A percentile compares a stretch with the other conserved stretches of the same genome.
Conservation (phyloP, 2,113 vertebrate species). For the Narcine bancroftii region DNA sequence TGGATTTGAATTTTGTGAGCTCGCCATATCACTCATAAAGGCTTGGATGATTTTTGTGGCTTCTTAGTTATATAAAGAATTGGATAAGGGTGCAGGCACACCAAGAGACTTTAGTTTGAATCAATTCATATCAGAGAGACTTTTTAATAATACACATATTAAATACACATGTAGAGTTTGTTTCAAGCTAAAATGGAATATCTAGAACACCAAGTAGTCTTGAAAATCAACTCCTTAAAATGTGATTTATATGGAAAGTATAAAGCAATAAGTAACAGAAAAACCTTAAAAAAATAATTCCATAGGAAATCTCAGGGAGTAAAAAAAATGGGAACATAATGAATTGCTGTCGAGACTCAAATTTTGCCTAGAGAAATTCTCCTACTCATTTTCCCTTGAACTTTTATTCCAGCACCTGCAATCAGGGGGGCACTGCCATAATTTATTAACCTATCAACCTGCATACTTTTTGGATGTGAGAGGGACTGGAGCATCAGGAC, state of each 20-base stretch:
- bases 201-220: neutral
- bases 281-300: neutral
- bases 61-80: neutral
- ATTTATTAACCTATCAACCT: too few relatives aligned
- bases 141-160: neutral
- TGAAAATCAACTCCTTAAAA: neutral
- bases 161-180: neutral
- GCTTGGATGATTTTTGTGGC: neutral
- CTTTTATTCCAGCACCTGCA: too few relatives aligned
- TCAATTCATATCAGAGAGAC: neutral
- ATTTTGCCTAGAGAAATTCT: too few relatives aligned
- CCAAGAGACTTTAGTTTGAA: neutral
- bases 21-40: neutral
- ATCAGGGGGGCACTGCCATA: too few relatives aligned
- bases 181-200: neutral
- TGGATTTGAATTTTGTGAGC: neutral
- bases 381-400: too few relatives aligned
- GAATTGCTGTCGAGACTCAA: neutral
- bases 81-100: too few relatives aligned
- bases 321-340: neutral
- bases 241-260: neutral
- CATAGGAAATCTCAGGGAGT: neutral
- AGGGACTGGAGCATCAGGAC: too few relatives aligned
- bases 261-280: neutral
- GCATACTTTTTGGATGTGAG: too few relatives aligned